Evolutionary conservation across 2,888 invertebrate genomes (phyloP).

Genomic region (Catocala sponsa): DNA sequence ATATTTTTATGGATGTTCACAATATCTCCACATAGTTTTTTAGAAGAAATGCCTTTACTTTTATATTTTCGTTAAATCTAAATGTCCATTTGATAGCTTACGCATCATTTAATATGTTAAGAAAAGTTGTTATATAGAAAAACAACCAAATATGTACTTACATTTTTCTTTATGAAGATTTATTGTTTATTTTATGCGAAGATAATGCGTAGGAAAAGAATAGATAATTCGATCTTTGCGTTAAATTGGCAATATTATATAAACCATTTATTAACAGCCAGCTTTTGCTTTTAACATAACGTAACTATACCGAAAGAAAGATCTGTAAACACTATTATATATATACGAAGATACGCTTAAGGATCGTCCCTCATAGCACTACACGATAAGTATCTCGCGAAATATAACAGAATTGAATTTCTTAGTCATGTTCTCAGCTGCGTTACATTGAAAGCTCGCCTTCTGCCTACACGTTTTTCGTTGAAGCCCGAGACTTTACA

Average conservation of each 20-base stretch:
- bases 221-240: too few relatives aligned
- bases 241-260: too few relatives aligned
- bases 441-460: slow-evolving; percentile 36
- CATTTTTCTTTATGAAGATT: slow-evolving; percentile 38
- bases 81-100: slow-evolving; percentile 38
- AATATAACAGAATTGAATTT: slow-evolving; percentile 62
- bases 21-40: too few relatives aligned
- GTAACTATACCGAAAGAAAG: background rate
- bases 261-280: background rate
- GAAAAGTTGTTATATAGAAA: slow-evolving; percentile 31
- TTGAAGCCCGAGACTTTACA: slow-evolving; percentile 43
- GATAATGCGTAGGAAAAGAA: background rate
- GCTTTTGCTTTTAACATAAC: background rate
- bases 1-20: too few relatives aligned
- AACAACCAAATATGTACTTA: slow-evolving; percentile 34
- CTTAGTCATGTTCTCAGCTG: slow-evolving; percentile 59
- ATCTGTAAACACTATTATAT: slow-evolving; percentile 3
- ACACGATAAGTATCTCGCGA: slow-evolving; percentile 7
- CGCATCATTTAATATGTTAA: slow-evolving; percentile 40
- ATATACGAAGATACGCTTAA: slow-evolving; percentile 24
- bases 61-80: slow-evolving; percentile 20
- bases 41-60: too few relatives aligned
- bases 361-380: slow-evolving; percentile 25
- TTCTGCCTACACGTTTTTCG: slow-evolving; percentile 37
- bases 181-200: slow-evolving; percentile 29